These are phyloP conservation scores for Rhagologus leucostigma DNA, from an alignment of 2,113 vertebrate genomes.

Conservation along the genomic window DNA sequence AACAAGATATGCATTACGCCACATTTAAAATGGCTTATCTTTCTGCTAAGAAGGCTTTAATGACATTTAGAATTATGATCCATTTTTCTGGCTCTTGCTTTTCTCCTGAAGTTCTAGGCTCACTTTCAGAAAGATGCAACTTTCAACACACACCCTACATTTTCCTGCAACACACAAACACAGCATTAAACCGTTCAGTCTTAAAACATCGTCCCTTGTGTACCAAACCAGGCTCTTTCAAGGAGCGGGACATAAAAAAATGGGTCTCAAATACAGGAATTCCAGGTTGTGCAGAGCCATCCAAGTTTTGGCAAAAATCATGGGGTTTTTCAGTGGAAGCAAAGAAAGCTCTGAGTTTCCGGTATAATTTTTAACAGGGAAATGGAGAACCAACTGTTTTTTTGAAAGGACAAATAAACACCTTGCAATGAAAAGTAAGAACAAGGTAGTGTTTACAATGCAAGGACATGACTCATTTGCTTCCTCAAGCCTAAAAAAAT, in stretches of 20 bases:
- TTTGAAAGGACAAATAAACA: not conserved
- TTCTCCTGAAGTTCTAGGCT: not conserved
- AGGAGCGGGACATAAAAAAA: not conserved
- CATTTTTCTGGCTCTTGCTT: not conserved
- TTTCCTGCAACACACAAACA: not conserved
- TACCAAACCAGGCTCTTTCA: not conserved
- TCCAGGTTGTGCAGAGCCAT: not conserved
- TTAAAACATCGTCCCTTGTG: not conserved
- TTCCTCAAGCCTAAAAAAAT: not conserved
- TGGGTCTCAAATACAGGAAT: not conserved
- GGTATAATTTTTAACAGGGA: not conserved
- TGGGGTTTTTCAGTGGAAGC: not conserved
- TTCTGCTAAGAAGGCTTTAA: not conserved
- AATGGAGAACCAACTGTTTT: not conserved
- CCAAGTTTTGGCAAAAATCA: not conserved
- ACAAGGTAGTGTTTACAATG: not conserved
- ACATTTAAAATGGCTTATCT: not conserved
- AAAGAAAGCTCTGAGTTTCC: not conserved
- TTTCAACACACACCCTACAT: not conserved
- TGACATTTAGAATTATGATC: not conserved
- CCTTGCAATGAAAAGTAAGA: not conserved
- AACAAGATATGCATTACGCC: not conserved
- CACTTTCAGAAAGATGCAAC: not conserved
- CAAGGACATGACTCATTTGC: not conserved
- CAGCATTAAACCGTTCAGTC: not conserved